Evolutionary conservation across 2,113 vertebrate genomes (phyloP), one percentile per base, ranked within the genome.

Genomic region (Periophthalmus modestus): DNA sequence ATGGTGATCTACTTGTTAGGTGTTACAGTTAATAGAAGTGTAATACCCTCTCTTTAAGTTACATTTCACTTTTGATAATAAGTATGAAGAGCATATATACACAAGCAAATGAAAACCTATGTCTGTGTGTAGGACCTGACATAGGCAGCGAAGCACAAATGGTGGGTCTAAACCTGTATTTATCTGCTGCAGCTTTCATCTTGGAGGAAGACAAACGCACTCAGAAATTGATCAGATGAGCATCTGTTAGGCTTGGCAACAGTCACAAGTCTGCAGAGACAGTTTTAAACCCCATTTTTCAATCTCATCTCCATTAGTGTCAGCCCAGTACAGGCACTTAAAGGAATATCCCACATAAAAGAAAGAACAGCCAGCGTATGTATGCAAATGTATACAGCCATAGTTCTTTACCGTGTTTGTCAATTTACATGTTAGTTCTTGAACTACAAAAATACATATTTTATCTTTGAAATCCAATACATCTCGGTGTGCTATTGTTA

Each of bases 181-280:
- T 91, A 86, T 91, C 82, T 84, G 66, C 66, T 83, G 68, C 71
- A 73, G 58, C 80, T 89, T 89, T 87, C 84, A 87, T 87, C 87
- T 74, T 15, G 74, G 69, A 87, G 74, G 80, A 87, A 88, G 82
- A 92, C 81, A 89, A 89, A 89, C 79, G 39, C 79, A 75, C 72
- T 81, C 76, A 85, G 86, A 83, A 87, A 90, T 82, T 89, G 89
- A 92, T 92, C 88, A 91, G 83, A 89, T 91, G 88, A 90, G 88
- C 86, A 90, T 90, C 86, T 92, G 88, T 90, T 92, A 74, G 87
- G 67, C 82, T 86, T 88, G 83, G 86, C 87, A 89, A 89, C 84
- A 87, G 85, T 88, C 74, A 80, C 80, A 72, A 77, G 77, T 83
- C 88, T 86, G 68, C 75, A 81, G 86, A 88, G 86, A 90, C 71